Percentiles rank a stretch among this genome's conserved stretches.
phyloP scores from a whole-genome alignment of 2,888 invertebrate genomes.

The Prosapia bicincta region DNA sequence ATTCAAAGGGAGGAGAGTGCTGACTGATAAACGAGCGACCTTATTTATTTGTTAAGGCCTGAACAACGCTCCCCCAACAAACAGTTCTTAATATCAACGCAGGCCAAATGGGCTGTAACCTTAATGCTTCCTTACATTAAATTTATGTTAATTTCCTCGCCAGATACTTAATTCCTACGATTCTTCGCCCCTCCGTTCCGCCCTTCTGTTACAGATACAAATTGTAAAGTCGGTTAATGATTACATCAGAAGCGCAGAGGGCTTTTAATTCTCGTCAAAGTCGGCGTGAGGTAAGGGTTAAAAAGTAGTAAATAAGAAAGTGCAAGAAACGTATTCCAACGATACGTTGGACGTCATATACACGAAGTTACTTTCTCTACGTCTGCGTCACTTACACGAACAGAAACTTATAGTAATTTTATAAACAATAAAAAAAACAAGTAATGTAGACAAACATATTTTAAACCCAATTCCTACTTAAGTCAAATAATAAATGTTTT shows the following conservation, averaged over 20 bases:
- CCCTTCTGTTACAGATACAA: constrained; percentile 2
- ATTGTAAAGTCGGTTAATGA: neutral
- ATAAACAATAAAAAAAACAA: no score
- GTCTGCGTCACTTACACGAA: no score
- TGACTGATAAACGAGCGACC: neutral
- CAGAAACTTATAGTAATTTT: no score
- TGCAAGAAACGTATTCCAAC: no score
- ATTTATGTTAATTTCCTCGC: constrained; percentile 22
- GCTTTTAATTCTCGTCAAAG: no score
- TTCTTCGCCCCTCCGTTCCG: neutral
- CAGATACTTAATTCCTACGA: neutral
- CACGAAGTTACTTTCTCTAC: no score
- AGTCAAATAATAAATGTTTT: no score
- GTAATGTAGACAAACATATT: no score
- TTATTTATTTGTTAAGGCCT: neutral
- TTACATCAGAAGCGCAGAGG: neutral
- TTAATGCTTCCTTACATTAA: constrained; percentile 23
- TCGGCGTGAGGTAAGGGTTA: no score
- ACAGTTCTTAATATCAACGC: neutral
- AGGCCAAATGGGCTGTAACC: constrained; percentile 23
- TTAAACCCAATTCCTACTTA: no score
- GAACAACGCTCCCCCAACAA: neutral
- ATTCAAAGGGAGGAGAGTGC: neutral
- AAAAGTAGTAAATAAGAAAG: no score
- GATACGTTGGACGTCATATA: no score